These are phyloP conservation scores for Phragmatobia fuliginosa DNA, from an alignment of 2,888 invertebrate species.

Conservation along the genomic window DNA sequence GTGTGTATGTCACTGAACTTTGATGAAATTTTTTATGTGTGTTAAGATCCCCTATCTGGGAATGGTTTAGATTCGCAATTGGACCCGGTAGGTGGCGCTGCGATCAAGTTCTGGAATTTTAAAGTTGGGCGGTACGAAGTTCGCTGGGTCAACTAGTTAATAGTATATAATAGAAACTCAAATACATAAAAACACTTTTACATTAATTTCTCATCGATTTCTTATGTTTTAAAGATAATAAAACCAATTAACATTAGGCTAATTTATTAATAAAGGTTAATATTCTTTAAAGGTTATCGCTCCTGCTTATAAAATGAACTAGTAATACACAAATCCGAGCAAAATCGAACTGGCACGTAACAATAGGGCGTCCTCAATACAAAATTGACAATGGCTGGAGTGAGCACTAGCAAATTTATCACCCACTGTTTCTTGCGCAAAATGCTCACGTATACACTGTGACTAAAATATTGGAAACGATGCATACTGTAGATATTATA, in stretches of 20 bases:
- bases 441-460: conserved; percentile 66
- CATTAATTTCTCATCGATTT: no score
- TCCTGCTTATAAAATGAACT: conserved; percentile 41
- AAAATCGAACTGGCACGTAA: conserved; percentile 82
- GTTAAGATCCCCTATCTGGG: no score
- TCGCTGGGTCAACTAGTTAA: no score
- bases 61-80: no score
- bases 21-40: no score
- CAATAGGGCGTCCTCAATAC: conserved; percentile 83
- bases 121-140: no score
- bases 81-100: no score
- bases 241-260: neutral
- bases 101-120: no score
- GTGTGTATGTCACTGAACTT: no score
- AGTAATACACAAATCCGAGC: conserved; percentile 74
- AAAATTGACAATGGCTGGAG: conserved; percentile 81
- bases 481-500: conserved; percentile 19
- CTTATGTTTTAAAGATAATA: neutral
- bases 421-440: conserved; percentile 76
- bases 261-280: no score
- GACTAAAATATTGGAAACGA: conserved; percentile 74
- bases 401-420: conserved; percentile 79
- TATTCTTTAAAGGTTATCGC: neutral
- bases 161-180: no score
- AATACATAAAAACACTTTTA: no score